These are phyloP conservation scores for Spermophilus dauricus DNA, from an alignment of 2,113 vertebrate species.

Conservation along the genomic window DNA sequence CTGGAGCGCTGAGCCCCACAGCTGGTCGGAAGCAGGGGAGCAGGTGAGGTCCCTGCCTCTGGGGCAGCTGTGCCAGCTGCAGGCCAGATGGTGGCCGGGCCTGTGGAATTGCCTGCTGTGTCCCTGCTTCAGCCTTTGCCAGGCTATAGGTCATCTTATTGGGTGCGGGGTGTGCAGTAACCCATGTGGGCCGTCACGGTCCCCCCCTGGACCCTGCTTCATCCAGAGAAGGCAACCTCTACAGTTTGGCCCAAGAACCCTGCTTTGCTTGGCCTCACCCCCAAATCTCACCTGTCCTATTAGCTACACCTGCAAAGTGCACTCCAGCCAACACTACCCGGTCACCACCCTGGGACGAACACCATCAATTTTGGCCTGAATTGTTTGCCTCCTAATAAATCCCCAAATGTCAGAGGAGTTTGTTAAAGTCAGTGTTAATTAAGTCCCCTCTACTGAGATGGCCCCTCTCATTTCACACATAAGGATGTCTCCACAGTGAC, in stretches of 20 bases:
- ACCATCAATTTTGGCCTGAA: background rate
- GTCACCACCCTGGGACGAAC: background rate
- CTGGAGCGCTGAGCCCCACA: background rate
- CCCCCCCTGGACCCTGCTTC: too few relatives aligned
- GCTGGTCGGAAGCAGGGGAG: background rate
- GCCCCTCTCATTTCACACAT: background rate
- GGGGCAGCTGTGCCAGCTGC: background rate
- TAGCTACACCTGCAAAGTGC: fast-evolving
- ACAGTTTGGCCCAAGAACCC: background rate
- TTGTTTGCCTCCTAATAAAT: background rate
- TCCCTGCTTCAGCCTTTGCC: background rate
- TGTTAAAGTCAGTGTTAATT: background rate
- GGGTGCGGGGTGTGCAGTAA: background rate
- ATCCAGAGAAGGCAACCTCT: background rate
- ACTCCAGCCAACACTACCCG: too few relatives aligned
- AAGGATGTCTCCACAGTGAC: background rate
- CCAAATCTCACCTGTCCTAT: background rate
- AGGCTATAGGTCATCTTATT: background rate
- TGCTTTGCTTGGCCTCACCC: background rate
- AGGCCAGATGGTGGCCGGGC: constrained; percentile 55
- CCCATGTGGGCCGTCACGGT: too few relatives aligned
- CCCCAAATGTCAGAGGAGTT: background rate
- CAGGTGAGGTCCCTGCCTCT: constrained; percentile 24
- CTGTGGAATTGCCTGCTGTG: background rate
- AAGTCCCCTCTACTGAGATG: background rate